Evolutionary conservation across 2,797 vertebrate species (phyloP).

Genomic region (Epinephelus awoara): DNA sequence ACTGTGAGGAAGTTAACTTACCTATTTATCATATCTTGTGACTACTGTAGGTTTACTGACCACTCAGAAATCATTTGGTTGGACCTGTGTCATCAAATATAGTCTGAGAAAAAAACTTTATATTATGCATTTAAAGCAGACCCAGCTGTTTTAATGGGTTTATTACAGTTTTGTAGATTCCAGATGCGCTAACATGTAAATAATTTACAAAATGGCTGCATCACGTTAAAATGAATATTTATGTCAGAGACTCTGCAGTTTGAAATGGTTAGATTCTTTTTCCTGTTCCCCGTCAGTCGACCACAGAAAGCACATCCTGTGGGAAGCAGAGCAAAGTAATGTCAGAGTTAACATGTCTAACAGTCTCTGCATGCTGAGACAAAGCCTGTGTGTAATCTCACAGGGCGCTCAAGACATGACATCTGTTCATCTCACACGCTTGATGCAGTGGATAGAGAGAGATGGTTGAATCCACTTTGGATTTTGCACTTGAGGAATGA

Average conservation of each 20-base stretch:
- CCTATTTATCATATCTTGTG: not conserved
- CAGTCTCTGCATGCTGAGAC: slow-evolving; percentile 67
- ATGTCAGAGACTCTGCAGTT: slow-evolving; percentile 16
- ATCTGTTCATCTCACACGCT: slow-evolving; percentile 61
- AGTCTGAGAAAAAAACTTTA: not conserved
- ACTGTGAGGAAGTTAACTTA: not conserved
- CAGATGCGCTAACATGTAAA: not conserved
- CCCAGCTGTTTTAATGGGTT: not conserved
- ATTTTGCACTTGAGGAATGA: slow-evolving; percentile 33
- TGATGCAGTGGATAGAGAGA: slow-evolving; percentile 52
- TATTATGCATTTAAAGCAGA: not conserved
- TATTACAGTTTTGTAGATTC: not conserved
- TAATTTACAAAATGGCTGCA: not conserved
- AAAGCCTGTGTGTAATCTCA: slow-evolving; percentile 60
- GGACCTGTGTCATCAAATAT: not conserved
- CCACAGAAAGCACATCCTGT: slow-evolving; percentile 24
- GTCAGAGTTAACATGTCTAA: slow-evolving; percentile 60
- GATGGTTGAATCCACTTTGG: slow-evolving; percentile 39
- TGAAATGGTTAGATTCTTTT: not conserved
- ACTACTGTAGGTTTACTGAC: not conserved
- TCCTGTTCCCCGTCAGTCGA: slow-evolving; percentile 8
- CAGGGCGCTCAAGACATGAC: slow-evolving; percentile 56
- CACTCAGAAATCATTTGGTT: not conserved
- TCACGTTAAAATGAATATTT: not conserved
- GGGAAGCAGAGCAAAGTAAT: slow-evolving; percentile 30